Conservation (phyloP, 2,888 invertebrate genomes). For the Poecilobothrus nobilitatus region DNA sequence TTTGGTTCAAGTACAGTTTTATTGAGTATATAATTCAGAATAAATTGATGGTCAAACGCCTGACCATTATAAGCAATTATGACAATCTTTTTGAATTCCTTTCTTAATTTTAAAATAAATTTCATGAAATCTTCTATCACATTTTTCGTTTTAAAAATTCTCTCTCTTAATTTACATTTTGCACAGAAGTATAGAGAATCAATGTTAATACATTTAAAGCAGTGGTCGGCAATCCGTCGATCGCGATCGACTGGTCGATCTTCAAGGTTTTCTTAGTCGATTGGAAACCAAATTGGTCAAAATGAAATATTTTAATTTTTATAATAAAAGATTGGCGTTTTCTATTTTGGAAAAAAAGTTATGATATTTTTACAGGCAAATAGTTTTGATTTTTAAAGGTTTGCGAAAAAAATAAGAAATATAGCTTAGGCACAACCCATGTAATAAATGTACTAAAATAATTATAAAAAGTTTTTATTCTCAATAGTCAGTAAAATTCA, state of each 20-base stretch:
- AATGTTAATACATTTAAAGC: too few relatives aligned
- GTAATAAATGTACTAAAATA: slow-evolving; percentile 8
- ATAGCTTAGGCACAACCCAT: slow-evolving; percentile 8
- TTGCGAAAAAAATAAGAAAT: slow-evolving; percentile 7
- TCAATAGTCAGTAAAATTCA: slow-evolving; percentile 8
- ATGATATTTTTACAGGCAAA: slow-evolving; percentile 8
- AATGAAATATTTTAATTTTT: slow-evolving; percentile 5
- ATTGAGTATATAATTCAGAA: too few relatives aligned
- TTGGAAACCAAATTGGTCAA: background rate
- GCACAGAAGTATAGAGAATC: too few relatives aligned
- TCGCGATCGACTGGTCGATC: slow-evolving; percentile 4
- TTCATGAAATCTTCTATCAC: too few relatives aligned
- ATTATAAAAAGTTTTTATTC: slow-evolving; percentile 8
- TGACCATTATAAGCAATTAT: too few relatives aligned
- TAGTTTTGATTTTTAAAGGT: slow-evolving; percentile 7
- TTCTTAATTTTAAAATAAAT: too few relatives aligned
- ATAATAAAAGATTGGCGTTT: slow-evolving; percentile 8
- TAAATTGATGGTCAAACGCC: too few relatives aligned
- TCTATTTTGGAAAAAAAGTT: slow-evolving; percentile 8
- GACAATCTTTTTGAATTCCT: too few relatives aligned
- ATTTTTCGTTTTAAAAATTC: too few relatives aligned
- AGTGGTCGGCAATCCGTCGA: slow-evolving; percentile 1
- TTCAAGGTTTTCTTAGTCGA: slow-evolving; percentile 1
- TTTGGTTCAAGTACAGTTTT: too few relatives aligned
- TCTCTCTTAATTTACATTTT: too few relatives aligned